Evolutionary conservation across 2,797 vertebrate genomes (phyloP), one percentile per base, ranked within the genome.

Genomic region (Botia almorhae): DNA sequence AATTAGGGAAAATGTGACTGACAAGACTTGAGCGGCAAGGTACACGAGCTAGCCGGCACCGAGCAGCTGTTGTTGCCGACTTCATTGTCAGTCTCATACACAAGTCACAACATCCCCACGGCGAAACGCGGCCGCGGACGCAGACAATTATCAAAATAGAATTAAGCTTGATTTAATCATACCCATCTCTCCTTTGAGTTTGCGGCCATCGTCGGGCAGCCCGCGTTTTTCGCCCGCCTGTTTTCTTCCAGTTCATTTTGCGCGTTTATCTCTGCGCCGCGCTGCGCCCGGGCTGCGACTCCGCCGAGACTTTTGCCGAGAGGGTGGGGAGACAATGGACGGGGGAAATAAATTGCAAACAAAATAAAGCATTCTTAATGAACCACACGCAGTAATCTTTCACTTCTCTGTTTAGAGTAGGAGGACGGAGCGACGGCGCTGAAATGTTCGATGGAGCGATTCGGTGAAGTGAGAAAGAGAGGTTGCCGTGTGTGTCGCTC

Each of bases 1-100:
- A 98, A 98, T 98, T 98, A 98, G 96, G 94, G 96, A 93, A 98
- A 96, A 97, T 95, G 95, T 97, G 97, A 97, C 94, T 98, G 97
- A 98, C 97, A 98, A 97, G 96, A 96, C 94, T 94, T 90, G 95
- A 95, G 96, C 95, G 94, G 95, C 92, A 92, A 91, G 86, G 93
- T 94, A 95, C 96, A 96, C 91, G 91, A 93, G 95, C 95, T 94
- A 91, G 92, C 92, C 95, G 94, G 93, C 95, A 94, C 95, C 87
- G 91, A 95, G 95, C 97, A 98, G 97, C 96, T 98, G 97, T 96
- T 94, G 94, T 93, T 92, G 88, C 95, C 89, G 90, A 93, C 94
- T 95, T 95, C 95, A 94, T 96, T 96, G 96, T 97, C 96, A 96
- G 95, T 92, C 95, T 94, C 85, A 88, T 92, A 94, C 95, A 95